phyloP scores from a whole-genome alignment of 2,888 invertebrate species.

The Cosmia trapezina region DNA sequence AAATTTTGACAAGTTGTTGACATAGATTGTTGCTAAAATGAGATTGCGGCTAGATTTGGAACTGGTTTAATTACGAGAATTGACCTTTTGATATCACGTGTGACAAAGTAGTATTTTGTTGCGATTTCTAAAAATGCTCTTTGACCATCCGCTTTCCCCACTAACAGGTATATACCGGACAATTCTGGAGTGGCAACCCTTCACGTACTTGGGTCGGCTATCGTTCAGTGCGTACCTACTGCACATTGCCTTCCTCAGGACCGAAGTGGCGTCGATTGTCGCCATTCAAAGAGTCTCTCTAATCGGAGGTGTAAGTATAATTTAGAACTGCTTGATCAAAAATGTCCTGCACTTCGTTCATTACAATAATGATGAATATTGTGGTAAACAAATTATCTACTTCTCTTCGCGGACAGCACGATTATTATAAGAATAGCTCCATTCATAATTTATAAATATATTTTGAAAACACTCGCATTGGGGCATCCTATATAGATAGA shows the following conservation, averaged over 20 bases:
- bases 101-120: background rate
- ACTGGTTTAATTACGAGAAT: background rate
- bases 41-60: background rate
- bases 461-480: too few relatives aligned
- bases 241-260: slow-evolving; percentile 55
- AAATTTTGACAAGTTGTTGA: too few relatives aligned
- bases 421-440: too few relatives aligned
- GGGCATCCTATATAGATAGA: too few relatives aligned
- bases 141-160: background rate
- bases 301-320: slow-evolving; percentile 36
- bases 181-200: slow-evolving; percentile 70
- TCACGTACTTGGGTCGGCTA: slow-evolving; percentile 59
- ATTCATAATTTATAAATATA: too few relatives aligned
- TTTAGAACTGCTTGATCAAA: too few relatives aligned
- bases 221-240: slow-evolving; percentile 65
- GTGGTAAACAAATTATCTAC: too few relatives aligned
- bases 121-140: background rate
- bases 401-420: too few relatives aligned
- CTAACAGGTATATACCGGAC: slow-evolving; percentile 68
- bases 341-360: too few relatives aligned
- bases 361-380: too few relatives aligned
- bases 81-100: too few relatives aligned
- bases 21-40: background rate
- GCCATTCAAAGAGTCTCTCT: slow-evolving; percentile 16
- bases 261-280: slow-evolving; percentile 8